phyloP scores from a whole-genome alignment of 2,797 vertebrate species.

The Pogonophryne albipinna region DNA sequence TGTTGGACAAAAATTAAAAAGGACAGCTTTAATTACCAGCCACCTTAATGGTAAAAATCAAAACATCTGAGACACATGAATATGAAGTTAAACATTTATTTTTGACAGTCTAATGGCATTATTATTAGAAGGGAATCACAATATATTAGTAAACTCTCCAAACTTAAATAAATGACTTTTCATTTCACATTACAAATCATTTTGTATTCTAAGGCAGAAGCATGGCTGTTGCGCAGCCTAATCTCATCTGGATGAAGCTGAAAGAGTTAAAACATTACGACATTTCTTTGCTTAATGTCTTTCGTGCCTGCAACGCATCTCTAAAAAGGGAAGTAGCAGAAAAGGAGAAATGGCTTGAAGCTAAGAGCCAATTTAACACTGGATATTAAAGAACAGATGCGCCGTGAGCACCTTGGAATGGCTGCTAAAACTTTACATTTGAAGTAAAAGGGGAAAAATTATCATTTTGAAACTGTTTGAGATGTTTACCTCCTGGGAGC shows the following conservation, averaged over 20 bases:
- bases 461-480: not conserved
- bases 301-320: conserved; percentile 29
- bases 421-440: conserved; percentile 22
- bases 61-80: conserved; percentile 7
- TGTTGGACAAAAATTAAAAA: conserved; percentile 7
- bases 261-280: conserved; percentile 33
- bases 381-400: conserved; percentile 29
- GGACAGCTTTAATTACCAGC: not conserved
- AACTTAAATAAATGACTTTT: conserved; percentile 40
- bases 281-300: conserved; percentile 30
- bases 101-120: conserved; percentile 50
- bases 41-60: conserved; percentile 9
- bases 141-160: conserved; percentile 39
- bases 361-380: conserved; percentile 27
- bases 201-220: conserved; percentile 30
- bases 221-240: conserved; percentile 18
- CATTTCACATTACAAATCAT: conserved; percentile 31
- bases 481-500: not conserved
- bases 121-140: conserved; percentile 33
- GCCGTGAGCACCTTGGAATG: not conserved
- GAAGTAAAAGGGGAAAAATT: conserved; percentile 7
- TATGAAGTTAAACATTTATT: conserved; percentile 55
- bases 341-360: conserved; percentile 23
- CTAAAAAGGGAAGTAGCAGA: conserved; percentile 15
- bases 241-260: conserved; percentile 7